Percentiles rank a stretch among this genome's conserved stretches.
Evolutionary conservation across 2,113 vertebrate genomes (phyloP).

Genomic region (Grallaria varia): DNA sequence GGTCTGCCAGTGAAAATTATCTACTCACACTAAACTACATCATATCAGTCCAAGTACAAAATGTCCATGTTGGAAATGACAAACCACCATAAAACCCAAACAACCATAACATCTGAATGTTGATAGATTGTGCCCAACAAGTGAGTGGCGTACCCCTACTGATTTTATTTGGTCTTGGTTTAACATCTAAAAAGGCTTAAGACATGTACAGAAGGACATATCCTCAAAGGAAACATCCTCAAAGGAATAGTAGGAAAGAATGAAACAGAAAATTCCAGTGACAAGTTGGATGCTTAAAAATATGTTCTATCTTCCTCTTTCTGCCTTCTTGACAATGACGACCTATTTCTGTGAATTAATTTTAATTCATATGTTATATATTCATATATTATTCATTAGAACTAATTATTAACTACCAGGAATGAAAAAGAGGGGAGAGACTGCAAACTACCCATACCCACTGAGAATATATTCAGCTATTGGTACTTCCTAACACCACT

Average conservation of each 20-base stretch:
- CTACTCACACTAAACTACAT: neutral
- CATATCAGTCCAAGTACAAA: neutral
- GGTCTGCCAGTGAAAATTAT: neutral
- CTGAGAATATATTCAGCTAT: neutral
- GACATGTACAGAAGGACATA: neutral
- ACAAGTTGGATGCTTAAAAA: neutral
- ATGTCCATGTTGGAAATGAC: rapidly evolving
- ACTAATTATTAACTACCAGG: neutral
- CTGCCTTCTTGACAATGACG: neutral
- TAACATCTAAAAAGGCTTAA: neutral
- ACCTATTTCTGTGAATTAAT: neutral
- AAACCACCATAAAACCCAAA: neutral
- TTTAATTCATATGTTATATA: neutral
- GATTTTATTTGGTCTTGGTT: neutral
- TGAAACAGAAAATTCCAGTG: neutral
- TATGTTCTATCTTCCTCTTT: neutral
- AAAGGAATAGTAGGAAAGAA: neutral
- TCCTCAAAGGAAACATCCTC: neutral
- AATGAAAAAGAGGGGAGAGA: neutral
- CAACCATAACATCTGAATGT: rapidly evolving
- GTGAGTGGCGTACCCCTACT: neutral
- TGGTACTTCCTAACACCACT: neutral
- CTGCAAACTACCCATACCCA: neutral
- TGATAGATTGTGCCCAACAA: neutral
- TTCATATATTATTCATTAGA: neutral